These are phyloP conservation scores for Tylochromis polylepis DNA, from an alignment of 2,113 vertebrate genomes.

Conservation along the genomic window DNA sequence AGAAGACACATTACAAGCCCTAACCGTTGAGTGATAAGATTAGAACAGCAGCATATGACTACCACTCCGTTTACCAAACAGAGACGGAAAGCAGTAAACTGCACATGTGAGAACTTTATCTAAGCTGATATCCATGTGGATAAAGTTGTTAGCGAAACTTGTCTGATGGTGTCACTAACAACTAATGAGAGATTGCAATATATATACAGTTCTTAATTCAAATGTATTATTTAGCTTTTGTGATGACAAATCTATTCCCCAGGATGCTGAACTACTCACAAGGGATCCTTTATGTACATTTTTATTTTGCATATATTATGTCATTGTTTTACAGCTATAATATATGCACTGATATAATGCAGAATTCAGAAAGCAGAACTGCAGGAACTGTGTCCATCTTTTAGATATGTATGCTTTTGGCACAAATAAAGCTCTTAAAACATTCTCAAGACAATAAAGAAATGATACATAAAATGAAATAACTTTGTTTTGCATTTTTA, in stretches of 20 bases:
- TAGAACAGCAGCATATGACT: not conserved
- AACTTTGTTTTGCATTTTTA: not conserved
- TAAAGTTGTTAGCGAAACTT: not conserved
- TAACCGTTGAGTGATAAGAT: not conserved
- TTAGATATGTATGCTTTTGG: not conserved
- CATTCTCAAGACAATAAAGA: not conserved
- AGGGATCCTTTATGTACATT: not conserved
- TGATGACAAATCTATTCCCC: not conserved
- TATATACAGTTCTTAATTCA: not conserved
- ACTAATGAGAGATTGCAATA: not conserved
- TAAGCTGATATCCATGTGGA: not conserved
- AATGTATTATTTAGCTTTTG: not conserved
- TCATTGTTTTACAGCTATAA: not conserved
- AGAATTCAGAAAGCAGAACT: not conserved
- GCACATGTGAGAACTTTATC: not conserved
- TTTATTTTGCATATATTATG: not conserved
- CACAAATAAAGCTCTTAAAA: not conserved
- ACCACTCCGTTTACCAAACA: not conserved
- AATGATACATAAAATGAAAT: not conserved
- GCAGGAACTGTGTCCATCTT: not conserved
- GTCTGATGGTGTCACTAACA: not conserved
- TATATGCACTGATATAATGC: rapidly evolving
- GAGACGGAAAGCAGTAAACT: not conserved
- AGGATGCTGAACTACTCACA: not conserved
- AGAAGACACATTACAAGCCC: not conserved